phyloP scores from a whole-genome alignment of 2,888 invertebrate species.

The Blastobasis adustella region DNA sequence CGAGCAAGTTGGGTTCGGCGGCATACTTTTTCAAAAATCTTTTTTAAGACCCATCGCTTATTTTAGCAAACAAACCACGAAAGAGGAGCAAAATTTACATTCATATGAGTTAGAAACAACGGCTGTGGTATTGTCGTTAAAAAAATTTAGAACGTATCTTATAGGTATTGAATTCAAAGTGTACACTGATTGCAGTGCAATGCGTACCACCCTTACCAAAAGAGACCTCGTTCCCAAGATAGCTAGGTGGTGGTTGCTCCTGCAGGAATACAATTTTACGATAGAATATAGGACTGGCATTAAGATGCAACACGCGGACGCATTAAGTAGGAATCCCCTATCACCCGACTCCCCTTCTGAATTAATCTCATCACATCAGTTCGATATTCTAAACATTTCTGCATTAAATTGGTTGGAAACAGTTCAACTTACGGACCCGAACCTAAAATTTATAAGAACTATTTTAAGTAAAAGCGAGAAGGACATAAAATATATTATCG shows the following conservation, averaged over 20 bases:
- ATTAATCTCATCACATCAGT: neutral
- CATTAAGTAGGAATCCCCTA: constrained; percentile 1
- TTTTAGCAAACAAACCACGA: constrained; percentile 10
- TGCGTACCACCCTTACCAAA: constrained; percentile 5
- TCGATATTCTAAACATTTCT: neutral
- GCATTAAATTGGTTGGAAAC: neutral
- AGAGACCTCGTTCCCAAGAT: constrained; percentile 2
- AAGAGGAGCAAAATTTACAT: constrained; percentile 9
- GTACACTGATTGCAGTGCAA: constrained; percentile 13
- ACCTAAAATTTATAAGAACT: constrained; percentile 1
- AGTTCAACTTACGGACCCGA: constrained; percentile 8
- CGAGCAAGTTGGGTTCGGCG: constrained; percentile 10
- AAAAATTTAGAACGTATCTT: constrained; percentile 11
- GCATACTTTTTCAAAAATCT: constrained; percentile 16
- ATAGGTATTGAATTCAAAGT: constrained; percentile 12
- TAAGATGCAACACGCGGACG: constrained; percentile 5
- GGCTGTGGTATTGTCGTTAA: constrained; percentile 9
- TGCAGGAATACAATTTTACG: constrained; percentile 14
- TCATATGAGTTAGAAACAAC: constrained; percentile 10
- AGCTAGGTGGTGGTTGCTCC: constrained; percentile 10
- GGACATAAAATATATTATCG: neutral
- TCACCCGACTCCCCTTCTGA: neutral
- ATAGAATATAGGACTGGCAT: constrained; percentile 3
- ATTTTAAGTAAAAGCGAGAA: constrained; percentile 7
- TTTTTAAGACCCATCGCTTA: constrained; percentile 4